A percentile compares a stretch with the other conserved stretches of the same genome.
Evolutionary conservation across 1,140 invertebrate species (phyloP).

Genomic region (Calliopsis andreniformis): DNA sequence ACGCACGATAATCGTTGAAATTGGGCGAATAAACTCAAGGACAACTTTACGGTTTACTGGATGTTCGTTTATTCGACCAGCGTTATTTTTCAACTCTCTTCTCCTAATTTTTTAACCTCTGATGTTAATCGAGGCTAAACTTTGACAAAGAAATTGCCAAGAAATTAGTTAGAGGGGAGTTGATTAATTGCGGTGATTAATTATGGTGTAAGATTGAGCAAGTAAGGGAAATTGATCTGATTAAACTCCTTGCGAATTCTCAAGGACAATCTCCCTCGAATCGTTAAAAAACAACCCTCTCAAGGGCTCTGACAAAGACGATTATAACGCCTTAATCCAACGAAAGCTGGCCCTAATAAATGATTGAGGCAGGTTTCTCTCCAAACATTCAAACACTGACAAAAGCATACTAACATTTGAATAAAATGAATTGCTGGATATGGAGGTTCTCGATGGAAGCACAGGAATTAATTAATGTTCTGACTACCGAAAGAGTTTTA

Average conservation of each 20-base stretch:
- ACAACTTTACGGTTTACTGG: too few relatives aligned
- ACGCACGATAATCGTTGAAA: conserved; percentile 16
- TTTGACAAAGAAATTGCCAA: too few relatives aligned
- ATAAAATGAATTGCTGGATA: background rate
- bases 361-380: background rate
- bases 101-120: background rate
- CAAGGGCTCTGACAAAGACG: background rate
- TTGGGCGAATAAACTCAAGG: conserved; percentile 34
- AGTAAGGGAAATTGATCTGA: background rate
- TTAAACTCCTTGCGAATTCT: background rate
- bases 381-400: background rate
- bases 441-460: background rate
- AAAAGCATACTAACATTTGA: conserved; percentile 13
- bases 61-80: background rate
- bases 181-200: too few relatives aligned
- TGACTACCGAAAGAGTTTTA: too few relatives aligned
- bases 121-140: too few relatives aligned
- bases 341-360: conserved; percentile 12
- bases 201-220: background rate
- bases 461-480: too few relatives aligned
- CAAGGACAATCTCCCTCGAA: background rate
- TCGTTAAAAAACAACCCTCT: conserved; percentile 13
- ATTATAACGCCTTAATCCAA: conserved; percentile 18
- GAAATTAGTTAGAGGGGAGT: too few relatives aligned
- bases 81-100: background rate